Evolutionary conservation across 2,797 vertebrate species (phyloP).

Genomic region (Arctocebus calabarensis): DNA sequence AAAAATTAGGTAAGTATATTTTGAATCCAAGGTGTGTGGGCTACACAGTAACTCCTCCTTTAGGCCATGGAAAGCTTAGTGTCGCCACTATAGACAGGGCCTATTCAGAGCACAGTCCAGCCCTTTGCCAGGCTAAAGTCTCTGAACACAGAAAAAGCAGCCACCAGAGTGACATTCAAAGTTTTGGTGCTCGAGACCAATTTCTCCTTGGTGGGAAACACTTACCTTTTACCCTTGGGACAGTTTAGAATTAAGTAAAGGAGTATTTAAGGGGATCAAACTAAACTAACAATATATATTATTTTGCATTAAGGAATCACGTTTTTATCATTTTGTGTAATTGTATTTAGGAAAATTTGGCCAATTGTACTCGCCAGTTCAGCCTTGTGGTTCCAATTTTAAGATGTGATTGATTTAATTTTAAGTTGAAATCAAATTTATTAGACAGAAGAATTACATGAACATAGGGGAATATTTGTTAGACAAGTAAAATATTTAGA

Average conservation of each 20-base stretch:
- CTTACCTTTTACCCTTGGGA: neutral
- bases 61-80: neutral
- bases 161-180: neutral
- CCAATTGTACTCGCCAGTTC: neutral
- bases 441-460: neutral
- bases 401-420: conserved; percentile 14
- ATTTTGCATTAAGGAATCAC: neutral
- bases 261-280: conserved; percentile 7
- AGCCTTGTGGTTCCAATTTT: neutral
- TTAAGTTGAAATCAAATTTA: conserved; percentile 8
- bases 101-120: neutral
- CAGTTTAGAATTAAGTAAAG: conserved; percentile 11
- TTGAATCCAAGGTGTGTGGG: neutral
- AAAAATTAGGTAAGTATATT: neutral
- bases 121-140: neutral
- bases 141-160: neutral
- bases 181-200: neutral
- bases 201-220: neutral
- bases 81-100: neutral
- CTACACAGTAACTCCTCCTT: neutral
- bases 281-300: neutral
- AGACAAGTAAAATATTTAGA: neutral
- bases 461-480: neutral
- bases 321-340: neutral
- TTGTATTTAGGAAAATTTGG: conserved; percentile 4